Conservation (phyloP, 2,888 invertebrate genomes). For the Tortrix viridana region DNA sequence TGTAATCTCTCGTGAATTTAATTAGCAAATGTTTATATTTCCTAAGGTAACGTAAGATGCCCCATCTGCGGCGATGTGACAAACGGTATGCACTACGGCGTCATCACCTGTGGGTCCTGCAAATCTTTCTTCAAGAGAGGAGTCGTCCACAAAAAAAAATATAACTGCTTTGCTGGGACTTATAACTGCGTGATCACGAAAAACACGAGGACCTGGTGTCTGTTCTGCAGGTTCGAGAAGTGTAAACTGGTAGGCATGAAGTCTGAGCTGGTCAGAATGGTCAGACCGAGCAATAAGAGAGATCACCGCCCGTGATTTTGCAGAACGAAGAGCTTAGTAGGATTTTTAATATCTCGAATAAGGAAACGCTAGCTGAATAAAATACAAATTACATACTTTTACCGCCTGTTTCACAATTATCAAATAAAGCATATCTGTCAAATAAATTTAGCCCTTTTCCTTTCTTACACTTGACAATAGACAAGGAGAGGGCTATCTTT, state of each 20-base stretch:
- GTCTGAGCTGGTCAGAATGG: constrained; percentile 44
- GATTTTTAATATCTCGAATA: no score
- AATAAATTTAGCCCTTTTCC: no score
- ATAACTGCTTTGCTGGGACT: constrained; percentile 35
- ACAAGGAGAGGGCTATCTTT: no score
- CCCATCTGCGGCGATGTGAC: constrained; percentile 54
- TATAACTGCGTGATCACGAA: constrained; percentile 42
- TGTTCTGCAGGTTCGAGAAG: constrained; percentile 53
- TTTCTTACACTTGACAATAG: no score
- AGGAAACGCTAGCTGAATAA: no score
- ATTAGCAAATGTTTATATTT: background rate
- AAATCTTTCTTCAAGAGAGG: constrained; percentile 60
- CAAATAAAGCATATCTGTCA: no score
- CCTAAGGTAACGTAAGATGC: constrained; percentile 41
- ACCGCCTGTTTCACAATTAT: no score
- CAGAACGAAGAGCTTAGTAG: no score
- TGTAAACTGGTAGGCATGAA: constrained; percentile 57
- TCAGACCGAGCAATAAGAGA: constrained; percentile 27
- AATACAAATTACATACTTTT: no score
- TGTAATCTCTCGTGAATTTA: no score
- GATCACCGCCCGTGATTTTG: no score
- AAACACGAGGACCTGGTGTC: constrained; percentile 43
- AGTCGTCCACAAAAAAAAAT: constrained; percentile 43
- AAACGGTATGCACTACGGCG: constrained; percentile 58
- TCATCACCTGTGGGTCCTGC: constrained; percentile 59